Percentiles rank a stretch among this genome's conserved stretches.
Evolutionary conservation across 1,140 invertebrate species (phyloP).

Genomic region (Pogonomyrmex barbatus): DNA sequence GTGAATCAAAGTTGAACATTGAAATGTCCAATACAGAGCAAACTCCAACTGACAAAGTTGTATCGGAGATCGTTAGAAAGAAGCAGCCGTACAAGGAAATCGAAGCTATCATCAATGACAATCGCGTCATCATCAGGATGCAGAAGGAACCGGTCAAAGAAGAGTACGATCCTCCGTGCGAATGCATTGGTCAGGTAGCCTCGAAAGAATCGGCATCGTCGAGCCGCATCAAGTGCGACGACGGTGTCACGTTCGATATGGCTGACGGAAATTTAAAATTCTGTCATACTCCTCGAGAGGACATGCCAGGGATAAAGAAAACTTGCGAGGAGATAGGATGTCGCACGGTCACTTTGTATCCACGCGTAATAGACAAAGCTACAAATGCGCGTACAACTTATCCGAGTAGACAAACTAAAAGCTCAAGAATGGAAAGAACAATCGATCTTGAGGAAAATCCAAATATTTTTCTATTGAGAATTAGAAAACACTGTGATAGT

Average conservation of each 20-base stretch:
- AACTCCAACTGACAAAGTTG: slow-evolving; percentile 34
- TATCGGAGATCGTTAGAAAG: slow-evolving; percentile 76
- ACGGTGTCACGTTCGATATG: slow-evolving; percentile 67
- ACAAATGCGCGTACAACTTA: not conserved
- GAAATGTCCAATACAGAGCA: not conserved
- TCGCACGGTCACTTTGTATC: slow-evolving; percentile 74
- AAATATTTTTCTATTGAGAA: slow-evolving; percentile 81
- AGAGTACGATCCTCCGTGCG: slow-evolving; percentile 78
- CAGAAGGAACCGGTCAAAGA: slow-evolving; percentile 70
- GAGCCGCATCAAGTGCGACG: not conserved
- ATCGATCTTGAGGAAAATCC: slow-evolving; percentile 80
- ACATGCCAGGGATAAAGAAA: not conserved
- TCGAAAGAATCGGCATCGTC: not conserved
- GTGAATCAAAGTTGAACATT: not conserved
- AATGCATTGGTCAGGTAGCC: slow-evolving; percentile 67
- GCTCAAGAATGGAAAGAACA: not conserved
- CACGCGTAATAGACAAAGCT: slow-evolving; percentile 7
- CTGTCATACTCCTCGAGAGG: not conserved
- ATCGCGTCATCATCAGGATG: slow-evolving; percentile 78
- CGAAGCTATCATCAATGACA: slow-evolving; percentile 81
- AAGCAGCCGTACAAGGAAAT: slow-evolving; percentile 81
- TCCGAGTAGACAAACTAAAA: not conserved
- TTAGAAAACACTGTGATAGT: slow-evolving; percentile 73
- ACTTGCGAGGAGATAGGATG: slow-evolving; percentile 2
- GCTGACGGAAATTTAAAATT: slow-evolving; percentile 28